phyloP scores from a whole-genome alignment of 1,140 invertebrate genomes.

The Saccostrea cuccullata region DNA sequence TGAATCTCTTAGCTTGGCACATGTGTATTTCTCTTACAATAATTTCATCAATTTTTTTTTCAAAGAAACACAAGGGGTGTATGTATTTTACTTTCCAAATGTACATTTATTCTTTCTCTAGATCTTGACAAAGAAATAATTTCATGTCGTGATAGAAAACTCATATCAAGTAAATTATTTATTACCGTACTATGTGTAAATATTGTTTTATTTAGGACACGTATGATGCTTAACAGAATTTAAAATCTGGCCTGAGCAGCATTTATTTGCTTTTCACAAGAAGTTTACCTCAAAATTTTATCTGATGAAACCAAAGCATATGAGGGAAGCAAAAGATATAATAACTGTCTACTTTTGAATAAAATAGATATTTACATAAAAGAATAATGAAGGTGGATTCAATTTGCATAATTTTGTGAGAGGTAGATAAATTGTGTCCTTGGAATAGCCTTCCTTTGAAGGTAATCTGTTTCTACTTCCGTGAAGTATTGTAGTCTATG shows the following conservation, averaged over 20 bases:
- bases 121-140: not conserved
- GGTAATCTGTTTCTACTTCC: not conserved
- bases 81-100: no score
- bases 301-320: not conserved
- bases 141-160: not conserved
- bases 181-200: slow-evolving; percentile 8
- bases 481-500: not conserved
- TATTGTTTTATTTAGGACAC: not conserved
- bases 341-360: not conserved
- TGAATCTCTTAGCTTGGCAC: no score
- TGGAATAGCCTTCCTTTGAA: not conserved
- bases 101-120: no score
- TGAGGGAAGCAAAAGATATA: not conserved
- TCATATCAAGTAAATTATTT: slow-evolving; percentile 25
- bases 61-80: no score
- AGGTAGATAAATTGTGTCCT: not conserved
- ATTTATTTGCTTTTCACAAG: slow-evolving; percentile 3
- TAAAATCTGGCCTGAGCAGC: not conserved
- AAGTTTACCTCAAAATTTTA: not conserved
- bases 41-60: no score
- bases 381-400: not conserved
- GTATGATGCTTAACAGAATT: not conserved
- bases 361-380: not conserved
- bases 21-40: no score
- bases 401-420: slow-evolving; percentile 3